Evolutionary conservation across 2,888 invertebrate species (phyloP).

Genomic region (Drosophila maculinotata): DNA sequence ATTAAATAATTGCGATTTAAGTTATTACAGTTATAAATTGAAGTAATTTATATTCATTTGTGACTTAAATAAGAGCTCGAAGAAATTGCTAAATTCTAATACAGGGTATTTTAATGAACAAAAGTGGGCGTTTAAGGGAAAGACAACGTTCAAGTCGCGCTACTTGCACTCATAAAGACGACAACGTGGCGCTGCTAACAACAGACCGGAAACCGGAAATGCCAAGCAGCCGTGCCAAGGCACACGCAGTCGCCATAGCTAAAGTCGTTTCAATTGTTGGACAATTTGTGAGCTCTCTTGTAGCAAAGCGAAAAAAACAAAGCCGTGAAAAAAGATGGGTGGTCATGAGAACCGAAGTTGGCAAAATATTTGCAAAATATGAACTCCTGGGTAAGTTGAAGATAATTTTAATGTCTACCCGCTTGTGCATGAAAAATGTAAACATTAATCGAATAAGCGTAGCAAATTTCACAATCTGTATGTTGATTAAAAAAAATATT

Average conservation of each 20-base stretch:
- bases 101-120: constrained; percentile 15
- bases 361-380: constrained; percentile 42
- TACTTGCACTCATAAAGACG: constrained; percentile 52
- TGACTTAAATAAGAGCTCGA: background rate
- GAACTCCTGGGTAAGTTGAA: constrained; percentile 21
- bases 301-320: constrained; percentile 10
- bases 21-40: background rate
- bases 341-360: constrained; percentile 40
- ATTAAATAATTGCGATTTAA: too few species aligned
- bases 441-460: constrained; percentile 16
- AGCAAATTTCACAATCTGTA: background rate
- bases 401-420: constrained; percentile 16
- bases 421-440: constrained; percentile 8
- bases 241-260: constrained; percentile 41
- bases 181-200: constrained; percentile 60
- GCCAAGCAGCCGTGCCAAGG: constrained; percentile 66
- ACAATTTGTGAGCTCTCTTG: constrained; percentile 52
- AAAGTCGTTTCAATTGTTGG: constrained; percentile 53
- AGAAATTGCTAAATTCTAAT: background rate
- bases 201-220: constrained; percentile 74
- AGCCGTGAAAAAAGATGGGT: background rate
- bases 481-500: too few species aligned
- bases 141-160: background rate
- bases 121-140: background rate
- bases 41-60: background rate